phyloP scores from a whole-genome alignment of 2,113 vertebrate species.

The Sinocyclocheilus anophthalmus region DNA sequence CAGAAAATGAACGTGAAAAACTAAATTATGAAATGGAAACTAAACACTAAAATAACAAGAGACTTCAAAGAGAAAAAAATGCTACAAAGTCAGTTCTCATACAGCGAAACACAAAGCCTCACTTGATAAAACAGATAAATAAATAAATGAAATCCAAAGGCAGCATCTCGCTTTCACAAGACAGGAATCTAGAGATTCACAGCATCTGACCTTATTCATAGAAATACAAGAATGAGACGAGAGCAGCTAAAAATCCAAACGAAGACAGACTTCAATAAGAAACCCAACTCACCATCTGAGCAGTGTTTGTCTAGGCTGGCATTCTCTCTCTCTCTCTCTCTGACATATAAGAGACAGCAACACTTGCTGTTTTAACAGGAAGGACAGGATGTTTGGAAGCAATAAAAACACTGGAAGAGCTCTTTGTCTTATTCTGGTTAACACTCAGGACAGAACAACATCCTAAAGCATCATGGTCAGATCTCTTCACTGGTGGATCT shows the following conservation, averaged over 20 bases:
- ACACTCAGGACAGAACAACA: not conserved
- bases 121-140: not conserved
- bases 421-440: not conserved
- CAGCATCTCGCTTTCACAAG: not conserved
- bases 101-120: not conserved
- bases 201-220: not conserved
- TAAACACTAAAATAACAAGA: not conserved
- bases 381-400: slow-evolving; percentile 19
- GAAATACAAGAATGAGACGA: not conserved
- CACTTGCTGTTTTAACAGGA: slow-evolving; percentile 56
- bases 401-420: slow-evolving; percentile 6
- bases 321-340: slow-evolving; percentile 32
- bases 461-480: not conserved
- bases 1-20: not conserved
- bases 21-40: not conserved
- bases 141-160: not conserved
- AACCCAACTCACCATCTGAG: slow-evolving; percentile 30
- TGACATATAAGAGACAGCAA: slow-evolving; percentile 67
- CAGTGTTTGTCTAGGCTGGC: not conserved
- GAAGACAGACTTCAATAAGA: slow-evolving; percentile 10
- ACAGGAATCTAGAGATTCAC: not conserved
- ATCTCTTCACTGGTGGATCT: not conserved
- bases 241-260: not conserved
- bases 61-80: not conserved
- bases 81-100: not conserved